Evolutionary conservation across 2,797 vertebrate species (phyloP).

Genomic region (Molossus alvarezi): DNA sequence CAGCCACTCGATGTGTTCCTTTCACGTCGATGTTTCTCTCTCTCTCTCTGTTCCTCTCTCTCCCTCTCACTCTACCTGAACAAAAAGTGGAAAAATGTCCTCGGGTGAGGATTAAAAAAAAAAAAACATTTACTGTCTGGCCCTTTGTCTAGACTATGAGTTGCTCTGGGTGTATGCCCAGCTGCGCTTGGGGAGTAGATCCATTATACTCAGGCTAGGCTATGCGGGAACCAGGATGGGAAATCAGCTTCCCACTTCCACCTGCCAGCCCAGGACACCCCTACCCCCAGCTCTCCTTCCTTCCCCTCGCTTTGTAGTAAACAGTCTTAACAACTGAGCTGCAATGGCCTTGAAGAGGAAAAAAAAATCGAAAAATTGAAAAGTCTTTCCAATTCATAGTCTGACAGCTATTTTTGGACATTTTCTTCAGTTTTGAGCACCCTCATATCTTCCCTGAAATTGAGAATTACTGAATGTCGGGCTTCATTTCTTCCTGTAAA

Average conservation of each 20-base stretch:
- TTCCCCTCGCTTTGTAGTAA: not conserved
- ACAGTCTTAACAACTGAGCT: slow-evolving; percentile 3
- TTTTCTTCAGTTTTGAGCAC: not conserved
- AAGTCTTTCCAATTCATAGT: not conserved
- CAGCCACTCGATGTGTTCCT: no score
- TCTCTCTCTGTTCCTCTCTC: no score
- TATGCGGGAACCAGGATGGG: not conserved
- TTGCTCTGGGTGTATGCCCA: not conserved
- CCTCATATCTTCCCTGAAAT: not conserved
- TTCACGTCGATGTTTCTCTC: no score
- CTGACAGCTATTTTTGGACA: not conserved
- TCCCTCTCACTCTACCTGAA: no score
- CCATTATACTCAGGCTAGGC: not conserved
- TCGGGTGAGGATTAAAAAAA: no score
- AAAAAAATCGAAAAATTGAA: not conserved
- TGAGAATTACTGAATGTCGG: not conserved
- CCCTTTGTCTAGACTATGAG: not conserved
- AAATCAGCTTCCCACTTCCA: not conserved
- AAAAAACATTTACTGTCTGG: not conserved
- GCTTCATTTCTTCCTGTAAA: not conserved
- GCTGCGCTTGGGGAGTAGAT: not conserved
- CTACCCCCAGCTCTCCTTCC: not conserved
- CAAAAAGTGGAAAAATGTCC: no score
- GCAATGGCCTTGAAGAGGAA: not conserved
- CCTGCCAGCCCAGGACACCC: not conserved